Conservation (phyloP, 1,140 invertebrate genomes). For the Drosophila erecta region DNA sequence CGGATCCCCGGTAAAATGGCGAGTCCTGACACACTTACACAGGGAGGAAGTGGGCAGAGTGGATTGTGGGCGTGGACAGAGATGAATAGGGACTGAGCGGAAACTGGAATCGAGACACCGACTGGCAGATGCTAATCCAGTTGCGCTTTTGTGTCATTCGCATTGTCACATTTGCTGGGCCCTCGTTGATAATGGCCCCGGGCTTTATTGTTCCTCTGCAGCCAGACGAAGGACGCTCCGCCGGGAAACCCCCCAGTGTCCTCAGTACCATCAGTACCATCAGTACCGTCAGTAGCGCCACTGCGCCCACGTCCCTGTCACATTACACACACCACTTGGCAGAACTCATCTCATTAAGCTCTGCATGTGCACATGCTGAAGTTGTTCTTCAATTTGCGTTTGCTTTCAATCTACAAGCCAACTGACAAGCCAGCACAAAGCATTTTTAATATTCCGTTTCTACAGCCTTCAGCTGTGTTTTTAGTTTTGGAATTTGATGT, state of each 20-base stretch:
- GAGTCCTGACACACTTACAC: conserved; percentile 30
- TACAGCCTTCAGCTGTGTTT: conserved; percentile 6
- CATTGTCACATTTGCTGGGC: conserved; percentile 58
- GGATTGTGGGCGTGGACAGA: not conserved
- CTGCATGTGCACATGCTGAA: conserved; percentile 57
- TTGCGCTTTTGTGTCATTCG: conserved; percentile 59
- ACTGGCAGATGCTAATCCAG: conserved; percentile 61
- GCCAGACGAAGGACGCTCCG: conserved; percentile 32
- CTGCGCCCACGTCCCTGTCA: conserved; percentile 31
- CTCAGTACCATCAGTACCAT: no score
- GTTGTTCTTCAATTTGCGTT: conserved; percentile 63
- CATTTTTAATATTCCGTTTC: conserved; percentile 17
- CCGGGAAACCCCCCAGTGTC: not conserved
- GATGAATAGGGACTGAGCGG: conserved; percentile 45
- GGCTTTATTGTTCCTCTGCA: conserved; percentile 55
- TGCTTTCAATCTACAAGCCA: conserved; percentile 45
- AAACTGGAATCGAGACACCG: conserved; percentile 52
- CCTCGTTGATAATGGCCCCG: conserved; percentile 60
- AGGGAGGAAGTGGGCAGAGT: conserved; percentile 10
- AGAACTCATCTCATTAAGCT: conserved; percentile 65
- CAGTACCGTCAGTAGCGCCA: not conserved
- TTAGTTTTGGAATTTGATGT: conserved; percentile 18
- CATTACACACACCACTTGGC: conserved; percentile 61
- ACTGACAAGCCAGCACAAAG: conserved; percentile 29
- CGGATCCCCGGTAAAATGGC: conserved; percentile 20